Percentiles rank a stretch among this genome's conserved stretches.
Evolutionary conservation across 30 jellyfish, hydroid and myxozoan species (phyloP).

Genomic region (Hydra vulgaris): DNA sequence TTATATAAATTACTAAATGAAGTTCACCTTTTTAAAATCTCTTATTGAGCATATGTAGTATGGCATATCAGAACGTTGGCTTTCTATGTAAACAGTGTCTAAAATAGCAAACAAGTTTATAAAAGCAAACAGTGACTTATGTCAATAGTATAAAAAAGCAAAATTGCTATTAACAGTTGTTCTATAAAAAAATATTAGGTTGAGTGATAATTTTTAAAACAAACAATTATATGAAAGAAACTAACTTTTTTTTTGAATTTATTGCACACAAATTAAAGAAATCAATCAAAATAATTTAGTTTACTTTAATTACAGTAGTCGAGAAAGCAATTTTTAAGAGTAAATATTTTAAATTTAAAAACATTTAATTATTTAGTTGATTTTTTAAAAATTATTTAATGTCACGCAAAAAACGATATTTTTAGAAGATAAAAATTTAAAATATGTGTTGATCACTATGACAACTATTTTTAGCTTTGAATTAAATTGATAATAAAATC

Average conservation of each 20-base stretch:
- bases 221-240: no score
- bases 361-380: no score
- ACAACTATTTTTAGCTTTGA: constrained; percentile 27
- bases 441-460: constrained; percentile 36
- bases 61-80: constrained; percentile 94
- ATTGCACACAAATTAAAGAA: no score
- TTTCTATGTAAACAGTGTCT: constrained; percentile 93
- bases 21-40: constrained; percentile 68
- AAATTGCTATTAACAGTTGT: no score
- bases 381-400: no score
- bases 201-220: no score
- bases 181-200: no score
- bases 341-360: no score
- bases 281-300: no score
- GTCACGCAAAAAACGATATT: background rate
- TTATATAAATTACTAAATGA: background rate
- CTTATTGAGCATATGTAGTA: constrained; percentile 80
- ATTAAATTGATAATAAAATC: background rate
- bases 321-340: no score
- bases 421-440: constrained; percentile 11
- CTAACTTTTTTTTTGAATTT: no score
- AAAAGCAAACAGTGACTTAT: constrained; percentile 12
- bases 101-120: constrained; percentile 8
- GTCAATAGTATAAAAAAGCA: background rate
- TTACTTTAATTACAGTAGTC: no score